Base-by-base conservation (phyloP, 2,113 vertebrate genomes). In the Agelaius phoeniceus region DNA sequence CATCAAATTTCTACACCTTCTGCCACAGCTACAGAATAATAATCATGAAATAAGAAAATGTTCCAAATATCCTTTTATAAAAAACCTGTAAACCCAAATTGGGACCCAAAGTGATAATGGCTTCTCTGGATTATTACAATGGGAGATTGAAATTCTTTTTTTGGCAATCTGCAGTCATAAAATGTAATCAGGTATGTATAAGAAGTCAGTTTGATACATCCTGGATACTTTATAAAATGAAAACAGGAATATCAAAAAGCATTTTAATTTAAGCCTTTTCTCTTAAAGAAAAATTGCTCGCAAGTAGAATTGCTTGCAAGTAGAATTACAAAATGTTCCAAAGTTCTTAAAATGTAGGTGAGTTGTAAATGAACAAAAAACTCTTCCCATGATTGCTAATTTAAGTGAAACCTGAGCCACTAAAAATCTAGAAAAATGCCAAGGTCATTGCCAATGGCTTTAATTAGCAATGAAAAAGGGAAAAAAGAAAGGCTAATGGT, bases 401-500 rank as follows among this genome's bases (percentile, higher is more conserved):
- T 79, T 86, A 80, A 94, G 80, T 95, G 91, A 97, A 98, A 97
- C 77, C 72, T 63, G 80, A 90, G 93, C 77, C 93, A 55, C 91
- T 86, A 83, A 90, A 91, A 92, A 23, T n/a, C 43, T 89, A 94
- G 77, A 87, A 93, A 96, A 97, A 95, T 46, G 78, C 89, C 97
- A 96, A 97, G 73, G 95, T 94, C 93, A 93, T 58, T 95, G 81
- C 23, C 94, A 82, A 91, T 91, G 89, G 72, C 89, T 98, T 90
- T 87, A 59, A 66, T 96, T 91, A 97, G 80, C 74, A 96, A 97
- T 91, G 88, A 97, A 95, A 92, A 94, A 78, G 52, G 80, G 68
- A 85, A 74, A 80, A 21, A 75, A 93, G 62, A 92, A 73, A 31
- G 66, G 82, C 95, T 98, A 97, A 97, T 98, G 97, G 89, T 82